Evolutionary conservation across 2,888 invertebrate species (phyloP), one percentile per base, ranked within the genome.

Genomic region (Asteroscopus sphinx): DNA sequence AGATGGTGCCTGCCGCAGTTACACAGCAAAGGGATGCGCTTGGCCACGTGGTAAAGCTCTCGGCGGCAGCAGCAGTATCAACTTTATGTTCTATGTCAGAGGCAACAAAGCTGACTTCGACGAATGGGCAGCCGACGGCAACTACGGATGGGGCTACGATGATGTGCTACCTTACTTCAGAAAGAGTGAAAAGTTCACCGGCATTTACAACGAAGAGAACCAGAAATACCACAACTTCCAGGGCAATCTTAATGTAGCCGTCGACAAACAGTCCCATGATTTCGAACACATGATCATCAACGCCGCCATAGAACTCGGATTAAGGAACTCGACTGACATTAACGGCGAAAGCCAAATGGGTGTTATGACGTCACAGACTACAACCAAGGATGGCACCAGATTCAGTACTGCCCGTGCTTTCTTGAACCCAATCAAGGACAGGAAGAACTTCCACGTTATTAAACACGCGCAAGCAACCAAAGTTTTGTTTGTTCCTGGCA

Each of bases 351-450:
- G 88, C 40, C 97, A 97, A 88, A 95, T 96, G 1, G 97, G 96
- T 2, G 96, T 96, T 76, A 95, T 95, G 6, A 89, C 95, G 44
- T 95, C 96, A 0, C 96, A 96, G 62, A 96, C 96, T 2, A 97
- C 96, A 0, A 87, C 96, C 33, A 89, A 95, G 28, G 93, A 96
- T 46, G 97, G 98, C 0, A 92, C 95, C 0, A 94, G 98, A 56
- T 96, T 96, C 82, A 97, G 97, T 82, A 95, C 97, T 0, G 96
- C 96, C 4, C 96, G 96, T 82, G 96, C 96, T 0, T 97, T 96
- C 79, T 87, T 98, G 8, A 90, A 96, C 48, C 95, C 96, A 0
- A 94, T 94, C 0, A 90, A 88, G 51, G 78, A 94, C 8, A 91
- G 97, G 30, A 88, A 88, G 40, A 97, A 97, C 81, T 92, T 97